Percentiles rank a stretch among this genome's conserved stretches.
phyloP scores from a whole-genome alignment of 2,113 vertebrate species.

The Setophaga kirtlandii region DNA sequence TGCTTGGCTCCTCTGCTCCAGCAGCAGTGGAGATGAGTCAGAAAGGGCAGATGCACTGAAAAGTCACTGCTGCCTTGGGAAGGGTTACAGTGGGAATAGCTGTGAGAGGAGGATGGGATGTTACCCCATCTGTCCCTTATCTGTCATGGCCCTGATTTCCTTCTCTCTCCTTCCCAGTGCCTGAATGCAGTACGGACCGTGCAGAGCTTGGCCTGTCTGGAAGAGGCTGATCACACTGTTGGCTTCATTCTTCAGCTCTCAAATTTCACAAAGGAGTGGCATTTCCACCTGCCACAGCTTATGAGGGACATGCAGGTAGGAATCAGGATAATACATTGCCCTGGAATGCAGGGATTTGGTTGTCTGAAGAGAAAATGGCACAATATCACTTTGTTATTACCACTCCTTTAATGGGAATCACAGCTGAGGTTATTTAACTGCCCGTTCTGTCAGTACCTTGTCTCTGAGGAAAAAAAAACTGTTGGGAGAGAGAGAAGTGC shows the following conservation, averaged over 20 bases:
- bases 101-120: neutral
- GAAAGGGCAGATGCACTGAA: neutral
- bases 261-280: conserved; percentile 94
- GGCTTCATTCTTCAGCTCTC: conserved; percentile 97
- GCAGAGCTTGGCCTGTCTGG: conserved; percentile 91
- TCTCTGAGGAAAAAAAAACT: neutral
- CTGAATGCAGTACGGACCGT: conserved; percentile 92
- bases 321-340: neutral
- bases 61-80: neutral
- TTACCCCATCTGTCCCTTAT: neutral
- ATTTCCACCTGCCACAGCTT: conserved; percentile 94
- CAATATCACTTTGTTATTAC: neutral
- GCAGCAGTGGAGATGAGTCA: neutral
- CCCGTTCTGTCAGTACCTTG: neutral
- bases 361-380: neutral
- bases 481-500: neutral
- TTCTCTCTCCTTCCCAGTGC: conserved; percentile 77
- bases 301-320: conserved; percentile 89
- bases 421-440: neutral
- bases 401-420: neutral
- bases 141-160: neutral
- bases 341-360: neutral
- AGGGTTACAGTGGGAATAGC: neutral
- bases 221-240: conserved; percentile 95
- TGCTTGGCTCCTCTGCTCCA: neutral